Evolutionary conservation across 2,888 invertebrate species (phyloP).

Genomic region (Drosophila affinis): DNA sequence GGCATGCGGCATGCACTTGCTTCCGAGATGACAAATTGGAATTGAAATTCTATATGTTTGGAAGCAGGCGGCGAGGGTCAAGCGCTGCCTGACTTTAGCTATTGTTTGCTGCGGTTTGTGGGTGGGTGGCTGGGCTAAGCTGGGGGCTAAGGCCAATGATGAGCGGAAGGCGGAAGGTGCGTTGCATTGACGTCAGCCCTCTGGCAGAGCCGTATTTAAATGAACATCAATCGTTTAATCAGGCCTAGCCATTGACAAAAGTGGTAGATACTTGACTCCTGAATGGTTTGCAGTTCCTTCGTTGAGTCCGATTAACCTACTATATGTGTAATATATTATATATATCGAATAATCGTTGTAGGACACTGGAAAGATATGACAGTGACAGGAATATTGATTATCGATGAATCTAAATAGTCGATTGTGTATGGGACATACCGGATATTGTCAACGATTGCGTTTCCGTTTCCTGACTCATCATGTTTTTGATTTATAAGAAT

Average conservation of each 20-base stretch:
- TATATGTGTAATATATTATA: too few relatives aligned
- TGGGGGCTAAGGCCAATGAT: slow-evolving; percentile 7
- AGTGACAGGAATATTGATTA: too few relatives aligned
- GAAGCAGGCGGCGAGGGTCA: slow-evolving; percentile 70
- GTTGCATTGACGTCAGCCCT: slow-evolving; percentile 25
- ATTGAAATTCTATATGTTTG: slow-evolving; percentile 74
- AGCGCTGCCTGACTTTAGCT: slow-evolving; percentile 26
- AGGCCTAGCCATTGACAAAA: slow-evolving; percentile 4
- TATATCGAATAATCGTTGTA: too few relatives aligned
- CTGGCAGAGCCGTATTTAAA: slow-evolving; percentile 1
- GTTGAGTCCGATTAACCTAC: too few relatives aligned
- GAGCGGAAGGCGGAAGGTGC: slow-evolving; percentile 15
- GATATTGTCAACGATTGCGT: too few relatives aligned
- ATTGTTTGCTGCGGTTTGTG: slow-evolving; percentile 42
- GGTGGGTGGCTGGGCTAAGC: slow-evolving; percentile 52
- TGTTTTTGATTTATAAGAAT: background rate
- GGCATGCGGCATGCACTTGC: slow-evolving; percentile 60
- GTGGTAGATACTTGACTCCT: background rate
- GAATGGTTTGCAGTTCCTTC: background rate
- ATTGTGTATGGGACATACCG: too few relatives aligned
- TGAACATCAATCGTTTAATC: slow-evolving; percentile 7
- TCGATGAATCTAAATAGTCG: too few relatives aligned
- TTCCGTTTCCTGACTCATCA: too few relatives aligned
- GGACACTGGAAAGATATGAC: too few relatives aligned
- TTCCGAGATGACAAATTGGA: slow-evolving; percentile 61